Conservation (phyloP, 1,140 invertebrate genomes). For the Agrilus planipennis region DNA sequence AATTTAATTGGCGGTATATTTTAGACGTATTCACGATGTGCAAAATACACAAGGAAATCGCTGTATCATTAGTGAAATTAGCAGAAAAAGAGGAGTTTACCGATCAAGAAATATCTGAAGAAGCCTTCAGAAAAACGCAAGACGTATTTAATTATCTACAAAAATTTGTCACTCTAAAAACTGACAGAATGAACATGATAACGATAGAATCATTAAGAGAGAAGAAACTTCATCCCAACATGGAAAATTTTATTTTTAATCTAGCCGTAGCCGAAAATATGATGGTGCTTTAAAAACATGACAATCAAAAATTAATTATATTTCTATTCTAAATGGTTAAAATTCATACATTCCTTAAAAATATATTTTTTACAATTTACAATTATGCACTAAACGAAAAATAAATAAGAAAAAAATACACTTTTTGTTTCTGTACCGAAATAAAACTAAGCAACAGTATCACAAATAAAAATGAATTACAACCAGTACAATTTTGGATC, state of each 20-base stretch:
- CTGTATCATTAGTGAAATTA: slow-evolving; percentile 8
- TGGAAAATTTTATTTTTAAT: slow-evolving; percentile 19
- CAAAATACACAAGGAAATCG: slow-evolving; percentile 17
- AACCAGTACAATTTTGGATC: slow-evolving; percentile 56
- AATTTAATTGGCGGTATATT: slow-evolving; percentile 3
- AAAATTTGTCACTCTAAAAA: slow-evolving; percentile 17
- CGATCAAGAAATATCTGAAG: slow-evolving; percentile 5
- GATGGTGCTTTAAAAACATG: slow-evolving; percentile 15
- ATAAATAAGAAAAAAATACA: not conserved
- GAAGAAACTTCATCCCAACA: slow-evolving; percentile 11
- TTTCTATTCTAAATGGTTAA: too few species aligned
- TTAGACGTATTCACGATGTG: slow-evolving; percentile 14
- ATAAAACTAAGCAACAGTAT: not conserved
- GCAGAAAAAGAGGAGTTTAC: slow-evolving; percentile 2
- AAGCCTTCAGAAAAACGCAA: slow-evolving; percentile 10
- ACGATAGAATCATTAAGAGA: slow-evolving; percentile 12
- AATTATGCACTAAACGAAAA: not conserved
- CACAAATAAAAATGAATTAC: slow-evolving; percentile 19
- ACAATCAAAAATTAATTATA: not conserved
- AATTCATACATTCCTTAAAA: too few species aligned
- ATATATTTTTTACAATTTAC: not conserved
- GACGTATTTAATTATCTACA: slow-evolving; percentile 11
- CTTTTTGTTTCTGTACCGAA: too few species aligned
- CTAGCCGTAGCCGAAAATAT: slow-evolving; percentile 19
- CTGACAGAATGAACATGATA: slow-evolving; percentile 31